Conservation (phyloP, 2,888 invertebrate species). For the Dasypolia templi region DNA sequence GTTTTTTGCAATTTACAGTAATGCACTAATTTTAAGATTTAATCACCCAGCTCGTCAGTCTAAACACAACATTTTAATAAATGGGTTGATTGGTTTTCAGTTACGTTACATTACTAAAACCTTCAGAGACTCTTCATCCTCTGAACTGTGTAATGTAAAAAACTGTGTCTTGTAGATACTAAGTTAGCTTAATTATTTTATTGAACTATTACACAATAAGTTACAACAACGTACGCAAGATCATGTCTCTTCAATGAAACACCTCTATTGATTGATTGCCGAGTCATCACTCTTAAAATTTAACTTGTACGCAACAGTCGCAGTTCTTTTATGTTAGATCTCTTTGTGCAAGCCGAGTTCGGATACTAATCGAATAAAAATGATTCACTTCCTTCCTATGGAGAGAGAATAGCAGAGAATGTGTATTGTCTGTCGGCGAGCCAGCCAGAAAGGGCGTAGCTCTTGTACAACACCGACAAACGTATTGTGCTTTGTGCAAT, state of each 20-base stretch:
- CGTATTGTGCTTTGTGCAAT: constrained; percentile 64
- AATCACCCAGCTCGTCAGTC: too few species aligned
- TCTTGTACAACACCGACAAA: constrained; percentile 74
- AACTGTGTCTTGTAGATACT: background rate
- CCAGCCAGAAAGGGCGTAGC: constrained; percentile 72
- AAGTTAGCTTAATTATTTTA: background rate
- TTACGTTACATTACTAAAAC: background rate
- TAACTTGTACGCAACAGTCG: constrained; percentile 73
- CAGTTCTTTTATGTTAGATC: constrained; percentile 64
- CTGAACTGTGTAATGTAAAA: background rate
- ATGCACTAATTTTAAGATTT: too few species aligned
- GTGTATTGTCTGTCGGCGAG: constrained; percentile 69
- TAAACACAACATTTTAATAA: too few species aligned
- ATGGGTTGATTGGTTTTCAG: too few species aligned
- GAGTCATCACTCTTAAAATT: constrained; percentile 64
- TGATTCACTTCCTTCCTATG: constrained; percentile 84
- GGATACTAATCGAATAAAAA: constrained; percentile 83
- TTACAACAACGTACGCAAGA: constrained; percentile 11
- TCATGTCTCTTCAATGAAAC: constrained; percentile 11
- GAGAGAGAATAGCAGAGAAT: constrained; percentile 66
- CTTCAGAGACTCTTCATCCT: too few species aligned
- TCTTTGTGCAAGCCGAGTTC: constrained; percentile 72
- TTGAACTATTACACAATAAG: background rate
- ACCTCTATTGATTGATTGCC: constrained; percentile 59
- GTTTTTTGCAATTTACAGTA: too few species aligned